phyloP scores from a whole-genome alignment of 1,140 invertebrate species.

The Stratiolaelaps scimitus region DNA sequence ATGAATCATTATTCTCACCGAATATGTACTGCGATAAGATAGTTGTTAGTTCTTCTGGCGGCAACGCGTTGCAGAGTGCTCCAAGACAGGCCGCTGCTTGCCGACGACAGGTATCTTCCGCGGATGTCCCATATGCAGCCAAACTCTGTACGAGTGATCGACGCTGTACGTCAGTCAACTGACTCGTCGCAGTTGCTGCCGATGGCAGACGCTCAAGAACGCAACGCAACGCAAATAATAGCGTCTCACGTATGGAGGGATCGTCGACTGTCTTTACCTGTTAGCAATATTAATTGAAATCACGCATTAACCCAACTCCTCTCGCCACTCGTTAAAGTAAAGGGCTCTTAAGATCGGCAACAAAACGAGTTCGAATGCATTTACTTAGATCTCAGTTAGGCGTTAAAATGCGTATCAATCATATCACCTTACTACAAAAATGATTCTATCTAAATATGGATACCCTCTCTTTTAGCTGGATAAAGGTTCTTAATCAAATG shows the following conservation, averaged over 20 bases:
- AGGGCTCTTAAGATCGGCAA: too few relatives aligned
- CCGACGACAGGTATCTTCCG: constrained; percentile 64
- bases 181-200: constrained; percentile 60
- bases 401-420: too few relatives aligned
- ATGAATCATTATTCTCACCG: constrained; percentile 42
- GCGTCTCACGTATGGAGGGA: constrained; percentile 57
- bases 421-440: too few relatives aligned
- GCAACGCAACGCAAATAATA: constrained; percentile 71
- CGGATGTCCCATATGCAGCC: constrained; percentile 51
- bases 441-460: too few relatives aligned
- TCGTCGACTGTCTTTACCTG: constrained; percentile 44
- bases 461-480: too few relatives aligned
- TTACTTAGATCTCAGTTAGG: too few relatives aligned
- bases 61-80: constrained; percentile 61
- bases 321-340: too few relatives aligned
- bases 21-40: constrained; percentile 62
- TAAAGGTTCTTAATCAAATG: too few relatives aligned
- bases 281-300: constrained; percentile 41
- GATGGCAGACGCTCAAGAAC: constrained; percentile 46
- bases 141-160: constrained; percentile 62
- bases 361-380: too few relatives aligned
- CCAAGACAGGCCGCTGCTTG: constrained; percentile 76
- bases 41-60: constrained; percentile 57
- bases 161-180: constrained; percentile 67
- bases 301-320: too few relatives aligned